Evolutionary conservation across 2,113 vertebrate species (phyloP), one percentile per base, ranked within the genome.

Genomic region (Lophochroa leadbeateri): DNA sequence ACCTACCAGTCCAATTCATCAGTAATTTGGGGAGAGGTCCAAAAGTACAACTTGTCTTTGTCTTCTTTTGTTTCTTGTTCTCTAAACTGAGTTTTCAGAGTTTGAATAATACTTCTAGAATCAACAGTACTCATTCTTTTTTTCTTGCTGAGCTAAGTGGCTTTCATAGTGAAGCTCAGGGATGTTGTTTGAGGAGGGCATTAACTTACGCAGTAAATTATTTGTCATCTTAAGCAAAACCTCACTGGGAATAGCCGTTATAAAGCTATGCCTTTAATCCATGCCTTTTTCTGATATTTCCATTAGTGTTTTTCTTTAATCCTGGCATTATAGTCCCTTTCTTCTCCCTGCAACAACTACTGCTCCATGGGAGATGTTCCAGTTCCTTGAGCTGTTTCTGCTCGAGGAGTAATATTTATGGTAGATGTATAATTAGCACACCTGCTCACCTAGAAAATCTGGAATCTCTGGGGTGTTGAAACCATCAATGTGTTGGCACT

Each of bases 401-500:
- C 82, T 87, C 0, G 8, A 94, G 88, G 91, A 90, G 33, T 64
- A 91, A 17, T 76, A 94, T 79, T 92, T 95, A 76, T 78, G 85
- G 65, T 82, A 86, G 86, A 21, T 5, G 2, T 75, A 52, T 94
- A 93, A 96, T 92, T 94, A 89, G 90, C 82, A 84, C 86, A 92
- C 87, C 65, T 68, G 82, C 75, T 96, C 85, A 88, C 84, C 87
- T 95, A 89, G 90, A 95, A 97, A 94, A 92, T 87, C 82, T 87
- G 77, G 92, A 91, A 35, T 81, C 89, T 94, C 86, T 60, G 63
- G 94, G 60, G 89, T 88, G 87, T 61, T 72, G 84, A 90, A 95
- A 90, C n/a, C 23, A 46, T 46, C 41, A 23, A 21, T 2, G 2
- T 80, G 75, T 55, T 53, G 60, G 77, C 14, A 13, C 50, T 89